phyloP scores from a whole-genome alignment of 2,113 vertebrate species.

The Chitala chitala region DNA sequence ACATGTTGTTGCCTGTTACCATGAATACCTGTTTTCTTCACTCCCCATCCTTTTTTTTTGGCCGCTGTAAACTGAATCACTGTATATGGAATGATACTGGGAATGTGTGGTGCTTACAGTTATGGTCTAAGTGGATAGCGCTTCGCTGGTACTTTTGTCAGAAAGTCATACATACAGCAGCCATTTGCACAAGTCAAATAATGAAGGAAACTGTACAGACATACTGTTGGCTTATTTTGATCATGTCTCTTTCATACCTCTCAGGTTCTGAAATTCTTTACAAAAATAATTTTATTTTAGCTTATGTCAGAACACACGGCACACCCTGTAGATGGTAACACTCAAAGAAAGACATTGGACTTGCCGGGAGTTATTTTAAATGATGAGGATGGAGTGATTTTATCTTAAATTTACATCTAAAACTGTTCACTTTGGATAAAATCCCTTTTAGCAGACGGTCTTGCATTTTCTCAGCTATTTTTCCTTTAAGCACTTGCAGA shows the following conservation, averaged over 20 bases:
- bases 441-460: background rate
- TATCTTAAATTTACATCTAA: background rate
- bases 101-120: too few species aligned
- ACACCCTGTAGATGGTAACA: background rate
- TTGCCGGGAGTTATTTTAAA: background rate
- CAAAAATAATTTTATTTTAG: background rate
- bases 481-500: background rate
- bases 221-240: background rate
- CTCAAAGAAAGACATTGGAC: background rate
- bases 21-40: too few species aligned
- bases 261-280: background rate
- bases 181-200: too few species aligned
- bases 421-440: background rate
- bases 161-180: too few species aligned
- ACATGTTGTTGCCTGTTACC: too few species aligned
- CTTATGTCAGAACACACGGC: background rate
- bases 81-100: too few species aligned
- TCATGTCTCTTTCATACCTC: background rate
- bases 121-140: too few species aligned
- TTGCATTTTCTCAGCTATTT: background rate
- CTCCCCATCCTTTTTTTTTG: too few species aligned
- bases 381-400: background rate
- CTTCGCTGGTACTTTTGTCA: too few species aligned
- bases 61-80: too few species aligned
- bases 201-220: background rate